phyloP scores from a whole-genome alignment of 2,888 invertebrate genomes.

The Sycophila texana region DNA sequence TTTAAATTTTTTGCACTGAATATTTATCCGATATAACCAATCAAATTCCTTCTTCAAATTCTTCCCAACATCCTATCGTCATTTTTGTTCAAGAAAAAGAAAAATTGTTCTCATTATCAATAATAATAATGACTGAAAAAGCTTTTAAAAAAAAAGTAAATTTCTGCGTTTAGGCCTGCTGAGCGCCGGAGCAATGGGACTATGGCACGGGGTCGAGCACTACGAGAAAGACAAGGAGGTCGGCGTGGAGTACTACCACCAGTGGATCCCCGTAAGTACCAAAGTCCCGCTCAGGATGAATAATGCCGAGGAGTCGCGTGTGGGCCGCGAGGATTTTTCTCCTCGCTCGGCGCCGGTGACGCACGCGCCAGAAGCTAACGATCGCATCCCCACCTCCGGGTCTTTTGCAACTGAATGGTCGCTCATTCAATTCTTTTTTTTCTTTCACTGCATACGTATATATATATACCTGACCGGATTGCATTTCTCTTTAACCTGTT shows the following conservation, averaged over 20 bases:
- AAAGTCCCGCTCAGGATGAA: conserved; percentile 18
- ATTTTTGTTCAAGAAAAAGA: too few relatives aligned
- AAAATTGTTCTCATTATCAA: neutral
- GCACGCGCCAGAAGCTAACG: conserved; percentile 41
- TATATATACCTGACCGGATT: conserved; percentile 6
- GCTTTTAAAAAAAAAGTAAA: neutral
- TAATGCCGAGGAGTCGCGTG: conserved; percentile 16
- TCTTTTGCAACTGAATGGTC: conserved; percentile 22
- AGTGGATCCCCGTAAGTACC: conserved; percentile 90
- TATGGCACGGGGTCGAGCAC: conserved; percentile 97
- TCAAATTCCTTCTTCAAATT: too few relatives aligned
- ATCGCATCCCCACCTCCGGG: neutral
- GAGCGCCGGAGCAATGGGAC: conserved; percentile 95
- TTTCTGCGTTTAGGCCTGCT: conserved; percentile 82
- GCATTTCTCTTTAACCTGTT: neutral
- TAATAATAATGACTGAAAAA: conserved; percentile 1
- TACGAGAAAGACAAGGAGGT: conserved; percentile 96
- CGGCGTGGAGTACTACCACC: conserved; percentile 93
- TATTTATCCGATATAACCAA: too few relatives aligned
- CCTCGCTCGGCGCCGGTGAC: conserved; percentile 27
- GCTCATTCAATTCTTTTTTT: neutral
- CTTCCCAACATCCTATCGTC: too few relatives aligned
- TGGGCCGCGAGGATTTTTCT: conserved; percentile 41
- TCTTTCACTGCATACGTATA: too few relatives aligned
- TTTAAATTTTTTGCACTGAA: too few relatives aligned